These are phyloP conservation scores for Platysternon megacephalum DNA, from an alignment of 2,113 vertebrate species.

Conservation along the genomic window DNA sequence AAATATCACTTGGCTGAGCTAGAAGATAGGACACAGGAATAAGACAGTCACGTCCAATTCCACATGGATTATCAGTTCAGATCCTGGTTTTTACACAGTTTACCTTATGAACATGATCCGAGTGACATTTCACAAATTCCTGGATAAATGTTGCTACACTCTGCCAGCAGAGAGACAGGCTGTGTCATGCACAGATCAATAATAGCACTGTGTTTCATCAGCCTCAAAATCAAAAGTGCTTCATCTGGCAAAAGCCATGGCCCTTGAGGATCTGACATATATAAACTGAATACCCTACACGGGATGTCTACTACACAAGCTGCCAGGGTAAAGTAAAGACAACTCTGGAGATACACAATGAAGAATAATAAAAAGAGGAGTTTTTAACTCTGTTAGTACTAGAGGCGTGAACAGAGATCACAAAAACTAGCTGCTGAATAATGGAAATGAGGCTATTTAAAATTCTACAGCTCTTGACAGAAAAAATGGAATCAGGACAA, in stretches of 20 bases:
- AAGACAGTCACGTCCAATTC: constrained; percentile 81
- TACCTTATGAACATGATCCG: constrained; percentile 87
- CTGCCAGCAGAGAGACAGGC: constrained; percentile 80
- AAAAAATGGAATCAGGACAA: not conserved
- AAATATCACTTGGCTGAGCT: constrained; percentile 76
- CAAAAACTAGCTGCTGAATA: constrained; percentile 11
- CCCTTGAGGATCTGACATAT: constrained; percentile 86
- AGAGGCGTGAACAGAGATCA: constrained; percentile 30
- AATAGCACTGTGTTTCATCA: constrained; percentile 83
- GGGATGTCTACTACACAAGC: constrained; percentile 68
- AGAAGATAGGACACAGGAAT: constrained; percentile 71
- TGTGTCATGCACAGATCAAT: constrained; percentile 88
- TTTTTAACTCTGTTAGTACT: constrained; percentile 56
- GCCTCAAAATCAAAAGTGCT: constrained; percentile 83
- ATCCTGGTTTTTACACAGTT: constrained; percentile 81
- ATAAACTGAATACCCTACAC: constrained; percentile 76
- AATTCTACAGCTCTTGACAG: not conserved
- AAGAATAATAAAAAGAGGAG: constrained; percentile 34
- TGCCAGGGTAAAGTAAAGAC: constrained; percentile 54
- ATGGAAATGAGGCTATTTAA: constrained; percentile 48
- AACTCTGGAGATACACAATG: constrained; percentile 40
- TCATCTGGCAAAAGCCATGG: constrained; percentile 85
- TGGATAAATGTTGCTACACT: constrained; percentile 90
- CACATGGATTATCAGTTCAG: constrained; percentile 78
- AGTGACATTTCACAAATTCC: constrained; percentile 91